Conservation (phyloP, 1,140 invertebrate genomes). For the Rhopalosiphum maidis region DNA sequence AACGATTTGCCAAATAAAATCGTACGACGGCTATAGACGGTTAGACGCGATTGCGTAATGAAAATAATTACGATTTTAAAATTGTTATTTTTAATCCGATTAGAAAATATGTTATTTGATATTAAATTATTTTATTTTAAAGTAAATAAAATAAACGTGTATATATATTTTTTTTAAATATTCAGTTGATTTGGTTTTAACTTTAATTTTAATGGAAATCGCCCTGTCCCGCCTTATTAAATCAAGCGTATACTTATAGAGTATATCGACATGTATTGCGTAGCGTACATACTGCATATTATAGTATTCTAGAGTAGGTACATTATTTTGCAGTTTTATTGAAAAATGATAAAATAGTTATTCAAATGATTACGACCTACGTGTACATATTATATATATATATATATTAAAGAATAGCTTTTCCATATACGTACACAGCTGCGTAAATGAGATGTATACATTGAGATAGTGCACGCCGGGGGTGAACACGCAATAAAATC, state of each 20-base stretch:
- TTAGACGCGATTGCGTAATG: neutral
- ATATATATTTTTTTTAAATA: neutral
- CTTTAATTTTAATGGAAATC: neutral
- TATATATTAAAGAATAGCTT: slow-evolving; percentile 36
- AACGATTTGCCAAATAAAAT: neutral
- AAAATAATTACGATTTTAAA: neutral
- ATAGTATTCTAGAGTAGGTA: neutral
- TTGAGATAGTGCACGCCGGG: neutral
- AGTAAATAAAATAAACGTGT: neutral
- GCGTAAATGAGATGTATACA: slow-evolving; percentile 25
- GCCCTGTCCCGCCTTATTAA: neutral
- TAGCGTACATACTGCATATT: neutral
- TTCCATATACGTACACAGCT: neutral
- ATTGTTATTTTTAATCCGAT: neutral
- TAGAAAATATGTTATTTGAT: neutral
- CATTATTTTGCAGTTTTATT: neutral
- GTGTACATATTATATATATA: neutral
- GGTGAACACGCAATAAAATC: slow-evolving; percentile 38
- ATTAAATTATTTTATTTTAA: neutral
- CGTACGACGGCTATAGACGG: neutral
- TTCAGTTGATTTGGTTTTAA: neutral
- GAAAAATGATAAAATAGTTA: neutral
- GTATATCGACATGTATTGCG: neutral
- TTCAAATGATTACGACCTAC: neutral
- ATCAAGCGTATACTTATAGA: neutral